phyloP scores from a whole-genome alignment of 2,888 invertebrate genomes.

The Folsomia candida region DNA sequence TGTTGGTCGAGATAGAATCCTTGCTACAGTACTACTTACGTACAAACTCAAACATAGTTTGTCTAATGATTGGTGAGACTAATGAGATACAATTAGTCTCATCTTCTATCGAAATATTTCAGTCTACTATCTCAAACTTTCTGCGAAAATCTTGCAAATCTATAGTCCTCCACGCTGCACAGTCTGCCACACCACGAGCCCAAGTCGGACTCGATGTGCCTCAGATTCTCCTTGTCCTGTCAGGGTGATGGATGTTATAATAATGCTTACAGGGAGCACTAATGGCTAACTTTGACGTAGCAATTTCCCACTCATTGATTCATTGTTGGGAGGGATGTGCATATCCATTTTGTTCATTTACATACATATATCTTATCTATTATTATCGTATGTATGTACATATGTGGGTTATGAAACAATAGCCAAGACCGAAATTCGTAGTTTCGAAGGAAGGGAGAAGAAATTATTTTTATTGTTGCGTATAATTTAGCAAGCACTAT shows the following conservation, averaged over 20 bases:
- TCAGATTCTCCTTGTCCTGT: not conserved
- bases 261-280: not conserved
- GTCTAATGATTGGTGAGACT: slow-evolving; percentile 25
- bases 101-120: slow-evolving; percentile 26
- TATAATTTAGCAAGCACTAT: too few relatives aligned
- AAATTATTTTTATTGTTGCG: too few relatives aligned
- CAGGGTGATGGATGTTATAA: slow-evolving; percentile 5
- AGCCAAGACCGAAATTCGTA: too few relatives aligned
- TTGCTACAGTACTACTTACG: not conserved
- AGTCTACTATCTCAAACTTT: slow-evolving; percentile 11
- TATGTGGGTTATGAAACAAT: too few relatives aligned
- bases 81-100: slow-evolving; percentile 43
- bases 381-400: too few relatives aligned
- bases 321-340: too few relatives aligned
- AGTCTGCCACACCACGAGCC: not conserved
- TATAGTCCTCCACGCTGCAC: not conserved
- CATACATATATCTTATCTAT: not conserved
- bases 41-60: slow-evolving; percentile 7
- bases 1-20: not conserved
- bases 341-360: not conserved
- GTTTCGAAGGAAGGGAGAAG: too few relatives aligned
- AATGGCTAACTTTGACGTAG: not conserved
- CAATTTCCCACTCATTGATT: not conserved
- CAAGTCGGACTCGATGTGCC: not conserved
- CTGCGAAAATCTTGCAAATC: slow-evolving; percentile 7